A percentile compares a stretch with the other conserved stretches of the same genome.
Evolutionary conservation across 2,113 vertebrate species (phyloP).

Genomic region (Hiodon tergisus): DNA sequence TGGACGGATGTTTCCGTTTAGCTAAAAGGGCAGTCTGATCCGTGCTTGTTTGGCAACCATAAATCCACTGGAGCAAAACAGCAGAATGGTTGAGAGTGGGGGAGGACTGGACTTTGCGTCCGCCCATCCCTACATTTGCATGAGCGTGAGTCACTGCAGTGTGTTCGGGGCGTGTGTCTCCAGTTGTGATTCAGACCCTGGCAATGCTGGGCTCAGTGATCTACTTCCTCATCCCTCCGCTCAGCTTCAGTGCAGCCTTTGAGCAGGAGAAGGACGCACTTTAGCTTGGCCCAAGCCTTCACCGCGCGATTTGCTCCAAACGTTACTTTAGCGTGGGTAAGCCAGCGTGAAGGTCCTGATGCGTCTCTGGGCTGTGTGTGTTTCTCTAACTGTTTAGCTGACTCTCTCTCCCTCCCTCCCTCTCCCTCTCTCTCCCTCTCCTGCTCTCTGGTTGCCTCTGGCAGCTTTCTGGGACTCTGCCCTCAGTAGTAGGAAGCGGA

Average conservation of each 20-base stretch:
- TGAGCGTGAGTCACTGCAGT: slow-evolving; percentile 42
- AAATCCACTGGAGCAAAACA: background rate
- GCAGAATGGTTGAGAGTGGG: slow-evolving; percentile 31
- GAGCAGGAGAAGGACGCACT: background rate
- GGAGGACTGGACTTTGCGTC: slow-evolving; percentile 30
- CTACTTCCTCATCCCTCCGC: slow-evolving; percentile 4
- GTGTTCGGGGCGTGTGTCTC: slow-evolving; percentile 36
- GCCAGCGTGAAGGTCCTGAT: background rate
- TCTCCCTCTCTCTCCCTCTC: background rate
- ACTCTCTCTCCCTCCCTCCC: slow-evolving; percentile 28
- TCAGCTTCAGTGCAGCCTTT: background rate
- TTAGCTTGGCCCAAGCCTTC: background rate
- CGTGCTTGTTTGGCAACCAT: background rate
- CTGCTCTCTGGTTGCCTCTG: slow-evolving; percentile 28
- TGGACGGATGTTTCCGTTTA: background rate
- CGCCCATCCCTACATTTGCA: slow-evolving; percentile 44
- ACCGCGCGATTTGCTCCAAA: background rate
- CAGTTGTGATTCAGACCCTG: slow-evolving; percentile 41
- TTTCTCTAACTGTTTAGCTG: slow-evolving; percentile 18
- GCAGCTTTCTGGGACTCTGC: slow-evolving; percentile 87
- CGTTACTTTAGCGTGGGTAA: background rate
- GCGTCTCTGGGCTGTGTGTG: background rate
- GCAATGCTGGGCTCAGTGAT: slow-evolving; percentile 29
- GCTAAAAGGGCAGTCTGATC: too few relatives aligned
- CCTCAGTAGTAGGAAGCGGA: slow-evolving; percentile 62